phyloP scores from a whole-genome alignment of 2,888 invertebrate genomes.

The Macrosoma leucophasiata region DNA sequence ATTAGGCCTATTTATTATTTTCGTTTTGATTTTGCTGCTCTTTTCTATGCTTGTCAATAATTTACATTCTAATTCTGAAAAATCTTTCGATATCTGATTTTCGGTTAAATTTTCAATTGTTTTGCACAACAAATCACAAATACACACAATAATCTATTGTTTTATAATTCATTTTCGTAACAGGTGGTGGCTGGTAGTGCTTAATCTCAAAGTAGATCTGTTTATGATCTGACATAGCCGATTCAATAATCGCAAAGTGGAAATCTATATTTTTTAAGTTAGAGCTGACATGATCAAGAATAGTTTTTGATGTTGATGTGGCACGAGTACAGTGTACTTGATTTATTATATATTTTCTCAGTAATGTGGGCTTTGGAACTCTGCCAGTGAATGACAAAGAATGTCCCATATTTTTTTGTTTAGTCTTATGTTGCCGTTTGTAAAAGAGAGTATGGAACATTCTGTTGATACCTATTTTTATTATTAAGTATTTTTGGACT shows the following conservation, averaged over 20 bases:
- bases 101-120: neutral
- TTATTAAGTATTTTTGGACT: too few species aligned
- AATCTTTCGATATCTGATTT: neutral
- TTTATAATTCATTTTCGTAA: slow-evolving; percentile 10
- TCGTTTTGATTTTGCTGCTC: neutral
- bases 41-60: neutral
- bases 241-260: slow-evolving; percentile 18
- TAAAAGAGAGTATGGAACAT: too few species aligned
- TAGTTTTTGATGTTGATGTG: slow-evolving; percentile 10
- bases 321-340: slow-evolving; percentile 16
- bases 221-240: slow-evolving; percentile 23
- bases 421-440: too few species aligned
- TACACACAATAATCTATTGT: slow-evolving; percentile 15
- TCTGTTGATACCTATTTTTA: too few species aligned
- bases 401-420: too few species aligned
- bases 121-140: neutral
- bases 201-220: slow-evolving; percentile 21
- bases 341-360: too few species aligned
- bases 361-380: too few species aligned
- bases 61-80: neutral
- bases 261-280: slow-evolving; percentile 12
- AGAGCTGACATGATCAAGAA: slow-evolving; percentile 18
- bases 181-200: slow-evolving; percentile 4
- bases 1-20: slow-evolving; percentile 11
- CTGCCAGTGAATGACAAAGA: too few species aligned